Evolutionary conservation across 2,113 vertebrate genomes (phyloP).

Genomic region (Aptenodytes patagonicus): DNA sequence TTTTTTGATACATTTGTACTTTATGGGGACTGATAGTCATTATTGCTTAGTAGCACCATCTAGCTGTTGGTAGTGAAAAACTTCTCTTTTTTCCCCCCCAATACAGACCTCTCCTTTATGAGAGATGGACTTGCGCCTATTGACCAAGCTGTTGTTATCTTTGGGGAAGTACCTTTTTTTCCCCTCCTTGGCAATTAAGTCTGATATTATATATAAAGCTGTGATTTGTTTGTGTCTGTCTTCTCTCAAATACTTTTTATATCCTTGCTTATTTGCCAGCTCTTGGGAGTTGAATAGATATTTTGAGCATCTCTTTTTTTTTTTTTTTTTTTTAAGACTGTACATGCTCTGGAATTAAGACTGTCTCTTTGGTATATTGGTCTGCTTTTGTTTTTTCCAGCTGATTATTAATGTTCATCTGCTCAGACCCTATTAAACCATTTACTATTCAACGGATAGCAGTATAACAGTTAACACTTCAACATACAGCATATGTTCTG

Average conservation of each 20-base stretch:
- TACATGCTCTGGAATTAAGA: neutral
- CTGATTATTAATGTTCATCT: neutral
- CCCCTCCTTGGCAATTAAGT: neutral
- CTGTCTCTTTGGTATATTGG: neutral
- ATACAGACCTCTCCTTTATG: neutral
- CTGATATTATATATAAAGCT: neutral
- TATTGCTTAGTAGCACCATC: conserved; percentile 55
- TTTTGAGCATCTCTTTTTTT: neutral
- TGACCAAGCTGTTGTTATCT: neutral
- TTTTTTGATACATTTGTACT: neutral
- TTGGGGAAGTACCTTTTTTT: neutral
- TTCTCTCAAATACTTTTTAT: neutral
- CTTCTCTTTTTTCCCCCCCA: neutral
- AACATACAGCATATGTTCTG: neutral
- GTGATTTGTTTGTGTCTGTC: neutral
- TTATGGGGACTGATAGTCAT: neutral
- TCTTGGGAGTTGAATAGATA: neutral
- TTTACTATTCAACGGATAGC: neutral
- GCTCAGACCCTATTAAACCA: neutral
- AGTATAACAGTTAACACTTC: neutral
- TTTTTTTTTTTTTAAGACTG: neutral
- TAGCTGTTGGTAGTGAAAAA: conserved; percentile 38
- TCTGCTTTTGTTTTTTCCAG: neutral
- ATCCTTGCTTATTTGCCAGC: neutral
- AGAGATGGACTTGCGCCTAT: neutral